phyloP scores from a whole-genome alignment of 37 sponge, comb jelly and placozoan species.

The Ianthella basta region DNA sequence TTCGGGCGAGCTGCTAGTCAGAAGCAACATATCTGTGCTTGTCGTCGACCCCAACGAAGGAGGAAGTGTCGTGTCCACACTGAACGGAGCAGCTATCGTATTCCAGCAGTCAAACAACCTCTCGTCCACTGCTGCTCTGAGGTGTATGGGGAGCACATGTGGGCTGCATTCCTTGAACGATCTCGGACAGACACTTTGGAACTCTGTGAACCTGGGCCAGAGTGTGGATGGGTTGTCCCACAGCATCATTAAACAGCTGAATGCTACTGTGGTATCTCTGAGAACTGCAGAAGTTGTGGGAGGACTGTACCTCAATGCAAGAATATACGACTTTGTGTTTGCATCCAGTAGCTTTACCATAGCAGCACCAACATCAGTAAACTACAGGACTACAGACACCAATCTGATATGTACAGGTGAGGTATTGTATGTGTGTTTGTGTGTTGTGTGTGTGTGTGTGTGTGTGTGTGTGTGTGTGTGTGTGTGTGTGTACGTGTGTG shows the following conservation, averaged over 20 bases:
- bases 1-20: slow-evolving; percentile 17
- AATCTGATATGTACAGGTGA: slow-evolving; percentile 6
- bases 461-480: background rate
- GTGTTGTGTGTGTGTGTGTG: background rate
- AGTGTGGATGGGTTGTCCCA: too few species aligned
- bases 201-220: too few species aligned
- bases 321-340: slow-evolving; percentile 12
- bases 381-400: background rate
- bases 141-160: background rate
- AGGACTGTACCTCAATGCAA: background rate
- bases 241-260: background rate
- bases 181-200: background rate
- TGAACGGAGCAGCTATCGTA: background rate
- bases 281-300: background rate
- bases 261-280: background rate
- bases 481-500: too few species aligned
- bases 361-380: background rate
- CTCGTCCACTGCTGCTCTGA: background rate
- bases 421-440: slow-evolving; percentile 21
- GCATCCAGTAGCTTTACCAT: background rate
- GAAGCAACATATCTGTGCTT: background rate
- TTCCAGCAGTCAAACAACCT: slow-evolving; percentile 15
- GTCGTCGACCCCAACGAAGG: background rate
- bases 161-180: background rate
- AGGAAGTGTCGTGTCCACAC: background rate